phyloP scores from a whole-genome alignment of 2,888 invertebrate genomes.

The Augiades crinisus region DNA sequence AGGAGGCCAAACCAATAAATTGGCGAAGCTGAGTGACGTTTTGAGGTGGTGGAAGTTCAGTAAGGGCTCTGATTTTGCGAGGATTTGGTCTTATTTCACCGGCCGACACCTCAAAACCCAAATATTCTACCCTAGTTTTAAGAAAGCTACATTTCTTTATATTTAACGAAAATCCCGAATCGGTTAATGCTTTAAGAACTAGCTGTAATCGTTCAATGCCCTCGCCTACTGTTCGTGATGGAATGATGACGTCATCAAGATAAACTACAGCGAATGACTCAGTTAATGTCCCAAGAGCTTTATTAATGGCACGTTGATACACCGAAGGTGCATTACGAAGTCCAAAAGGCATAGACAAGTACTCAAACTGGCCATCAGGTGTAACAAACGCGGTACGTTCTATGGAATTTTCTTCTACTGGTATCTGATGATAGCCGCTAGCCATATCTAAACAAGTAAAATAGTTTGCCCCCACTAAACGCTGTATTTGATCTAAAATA shows the following conservation, averaged over 20 bases:
- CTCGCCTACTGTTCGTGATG: not conserved
- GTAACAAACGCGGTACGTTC: conserved; percentile 27
- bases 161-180: not conserved
- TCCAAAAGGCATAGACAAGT: conserved; percentile 25
- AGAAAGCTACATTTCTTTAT: not conserved
- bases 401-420: conserved; percentile 5
- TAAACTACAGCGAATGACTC: not conserved
- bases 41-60: not conserved
- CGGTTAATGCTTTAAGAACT: not conserved
- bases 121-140: not conserved
- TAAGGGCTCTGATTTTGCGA: not conserved
- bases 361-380: conserved; percentile 24
- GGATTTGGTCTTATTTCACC: not conserved
- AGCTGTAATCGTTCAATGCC: not conserved
- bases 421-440: not conserved
- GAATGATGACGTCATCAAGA: not conserved
- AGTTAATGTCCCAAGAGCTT: conserved; percentile 6
- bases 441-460: not conserved
- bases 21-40: not conserved
- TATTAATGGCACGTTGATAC: conserved; percentile 27
- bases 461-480: not conserved
- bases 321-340: conserved; percentile 28
- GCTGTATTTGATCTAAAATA: not conserved
- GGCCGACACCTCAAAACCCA: not conserved
- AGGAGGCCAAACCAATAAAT: not conserved